phyloP scores from a whole-genome alignment of 1,140 invertebrate genomes.

The Acromyrmex charruanus region DNA sequence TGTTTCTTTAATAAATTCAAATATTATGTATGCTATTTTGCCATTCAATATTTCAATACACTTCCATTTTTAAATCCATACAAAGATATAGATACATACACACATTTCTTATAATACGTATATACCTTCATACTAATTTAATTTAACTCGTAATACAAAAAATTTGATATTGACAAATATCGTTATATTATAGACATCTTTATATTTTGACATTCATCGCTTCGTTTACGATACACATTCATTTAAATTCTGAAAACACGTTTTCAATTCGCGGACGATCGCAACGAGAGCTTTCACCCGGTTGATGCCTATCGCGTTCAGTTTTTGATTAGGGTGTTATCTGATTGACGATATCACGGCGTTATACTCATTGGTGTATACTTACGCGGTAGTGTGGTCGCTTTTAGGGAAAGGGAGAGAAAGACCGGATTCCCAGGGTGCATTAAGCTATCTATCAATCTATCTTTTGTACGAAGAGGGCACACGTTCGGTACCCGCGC shows the following conservation, averaged over 20 bases:
- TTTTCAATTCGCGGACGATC: slow-evolving; percentile 22
- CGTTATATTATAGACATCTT: neutral
- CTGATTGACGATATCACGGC: slow-evolving; percentile 58
- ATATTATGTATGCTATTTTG: slow-evolving; percentile 3
- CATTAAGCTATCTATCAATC: slow-evolving; percentile 78
- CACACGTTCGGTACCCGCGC: slow-evolving; percentile 33
- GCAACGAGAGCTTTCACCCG: slow-evolving; percentile 32
- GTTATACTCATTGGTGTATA: slow-evolving; percentile 58
- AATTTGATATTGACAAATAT: neutral
- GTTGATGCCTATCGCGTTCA: slow-evolving; percentile 31
- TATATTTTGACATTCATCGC: neutral
- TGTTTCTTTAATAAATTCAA: slow-evolving; percentile 15
- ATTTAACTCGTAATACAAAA: neutral
- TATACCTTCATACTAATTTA: neutral
- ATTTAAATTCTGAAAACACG: slow-evolving; percentile 11
- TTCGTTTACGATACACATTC: neutral
- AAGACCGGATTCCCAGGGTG: slow-evolving; percentile 70
- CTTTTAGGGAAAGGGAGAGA: slow-evolving; percentile 49
- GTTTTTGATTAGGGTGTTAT: slow-evolving; percentile 62
- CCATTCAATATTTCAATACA: neutral
- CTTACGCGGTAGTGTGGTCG: slow-evolving; percentile 31
- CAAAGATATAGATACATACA: neutral
- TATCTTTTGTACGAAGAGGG: slow-evolving; percentile 69
- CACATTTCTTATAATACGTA: neutral
- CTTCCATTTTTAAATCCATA: neutral